These are phyloP conservation scores for Montipora capitata DNA, from an alignment of 92 coral and sea anemone genomes.

Conservation along the genomic window DNA sequence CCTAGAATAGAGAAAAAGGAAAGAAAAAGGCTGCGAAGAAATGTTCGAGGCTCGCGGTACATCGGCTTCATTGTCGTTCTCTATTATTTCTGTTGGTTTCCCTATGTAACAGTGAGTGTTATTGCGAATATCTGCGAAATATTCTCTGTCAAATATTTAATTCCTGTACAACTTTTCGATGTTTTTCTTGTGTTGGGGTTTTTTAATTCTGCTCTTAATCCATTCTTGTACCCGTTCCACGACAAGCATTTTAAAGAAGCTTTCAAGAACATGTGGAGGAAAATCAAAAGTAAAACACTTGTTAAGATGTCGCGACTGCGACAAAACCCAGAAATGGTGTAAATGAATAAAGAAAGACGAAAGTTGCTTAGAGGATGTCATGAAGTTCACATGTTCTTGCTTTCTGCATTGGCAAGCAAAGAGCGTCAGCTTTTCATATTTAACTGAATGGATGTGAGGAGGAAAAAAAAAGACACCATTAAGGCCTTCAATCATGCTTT, in stretches of 20 bases:
- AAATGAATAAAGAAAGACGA: too few species aligned
- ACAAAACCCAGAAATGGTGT: too few species aligned
- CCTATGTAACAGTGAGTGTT: slow-evolving; percentile 65
- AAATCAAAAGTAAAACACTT: background rate
- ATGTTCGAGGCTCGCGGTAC: slow-evolving; percentile 81
- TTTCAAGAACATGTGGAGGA: slow-evolving; percentile 55
- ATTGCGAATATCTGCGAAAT: background rate
- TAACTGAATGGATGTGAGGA: too few species aligned
- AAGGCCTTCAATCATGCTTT: too few species aligned
- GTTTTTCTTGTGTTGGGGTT: slow-evolving; percentile 52
- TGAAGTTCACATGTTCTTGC: too few species aligned
- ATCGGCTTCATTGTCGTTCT: slow-evolving; percentile 80
- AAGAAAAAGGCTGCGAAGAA: slow-evolving; percentile 68
- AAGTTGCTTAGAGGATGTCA: too few species aligned
- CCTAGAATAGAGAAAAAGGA: slow-evolving; percentile 37
- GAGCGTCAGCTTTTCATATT: too few species aligned
- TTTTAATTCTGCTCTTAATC: slow-evolving; percentile 84
- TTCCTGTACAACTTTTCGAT: background rate
- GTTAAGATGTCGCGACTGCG: too few species aligned
- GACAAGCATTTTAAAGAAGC: slow-evolving; percentile 86
- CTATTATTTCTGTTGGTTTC: slow-evolving; percentile 84
- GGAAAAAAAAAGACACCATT: too few species aligned
- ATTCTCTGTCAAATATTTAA: background rate
- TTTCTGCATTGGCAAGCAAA: too few species aligned
- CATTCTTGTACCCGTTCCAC: slow-evolving; percentile 82